Evolutionary conservation across 2,113 vertebrate species (phyloP).

Genomic region (Spea multiplicata): DNA sequence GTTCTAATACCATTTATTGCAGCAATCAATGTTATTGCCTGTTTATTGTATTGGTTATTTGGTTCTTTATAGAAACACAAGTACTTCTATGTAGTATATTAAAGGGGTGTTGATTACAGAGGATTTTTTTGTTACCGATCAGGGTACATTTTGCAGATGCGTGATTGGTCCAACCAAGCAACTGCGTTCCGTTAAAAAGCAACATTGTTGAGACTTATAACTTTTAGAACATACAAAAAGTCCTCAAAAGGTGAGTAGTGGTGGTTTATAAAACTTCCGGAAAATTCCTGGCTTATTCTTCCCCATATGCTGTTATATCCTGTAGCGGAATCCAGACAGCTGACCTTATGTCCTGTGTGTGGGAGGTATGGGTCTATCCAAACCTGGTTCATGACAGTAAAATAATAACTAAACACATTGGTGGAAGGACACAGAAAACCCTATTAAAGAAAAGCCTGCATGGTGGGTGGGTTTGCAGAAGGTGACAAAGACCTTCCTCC

Average conservation of each 20-base stretch:
- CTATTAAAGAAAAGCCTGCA: constrained; percentile 11
- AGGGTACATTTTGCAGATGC: too few relatives aligned
- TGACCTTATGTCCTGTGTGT: constrained; percentile 24
- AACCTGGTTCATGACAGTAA: constrained; percentile 10
- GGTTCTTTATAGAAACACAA: too few relatives aligned
- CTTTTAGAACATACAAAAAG: too few relatives aligned
- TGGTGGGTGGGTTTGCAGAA: constrained; percentile 23
- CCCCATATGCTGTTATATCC: neutral
- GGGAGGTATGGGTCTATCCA: constrained; percentile 6
- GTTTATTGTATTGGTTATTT: too few relatives aligned
- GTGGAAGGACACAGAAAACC: constrained; percentile 15
- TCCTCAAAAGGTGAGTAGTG: neutral
- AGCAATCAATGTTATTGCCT: too few relatives aligned
- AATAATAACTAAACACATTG: constrained; percentile 17
- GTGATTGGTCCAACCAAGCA: too few relatives aligned
- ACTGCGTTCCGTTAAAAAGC: too few relatives aligned
- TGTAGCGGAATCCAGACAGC: constrained; percentile 2
- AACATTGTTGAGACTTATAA: too few relatives aligned
- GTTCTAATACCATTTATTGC: too few relatives aligned
- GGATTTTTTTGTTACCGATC: too few relatives aligned
- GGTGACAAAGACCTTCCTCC: constrained; percentile 12
- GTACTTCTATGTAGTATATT: too few relatives aligned
- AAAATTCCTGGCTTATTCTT: constrained; percentile 5
- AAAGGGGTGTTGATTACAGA: too few relatives aligned
- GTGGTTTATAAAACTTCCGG: constrained; percentile 3